Conservation (phyloP, 2,888 invertebrate species). For the Trilocha varians region DNA sequence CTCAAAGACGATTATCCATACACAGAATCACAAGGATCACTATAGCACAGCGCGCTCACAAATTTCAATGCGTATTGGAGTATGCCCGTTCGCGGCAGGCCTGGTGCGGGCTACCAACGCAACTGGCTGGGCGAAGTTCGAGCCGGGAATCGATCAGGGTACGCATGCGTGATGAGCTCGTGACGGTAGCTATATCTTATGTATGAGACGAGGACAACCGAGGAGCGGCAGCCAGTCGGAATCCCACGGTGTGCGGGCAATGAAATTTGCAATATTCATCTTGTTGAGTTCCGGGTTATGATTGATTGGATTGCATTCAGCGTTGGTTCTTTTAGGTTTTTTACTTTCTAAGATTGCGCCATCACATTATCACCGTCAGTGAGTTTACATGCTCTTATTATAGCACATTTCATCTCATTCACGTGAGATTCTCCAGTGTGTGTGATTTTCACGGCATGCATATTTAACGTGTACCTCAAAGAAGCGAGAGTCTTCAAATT, state of each 20-base stretch:
- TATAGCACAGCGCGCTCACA: slow-evolving; percentile 30
- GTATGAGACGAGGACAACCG: slow-evolving; percentile 41
- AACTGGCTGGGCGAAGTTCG: slow-evolving; percentile 55
- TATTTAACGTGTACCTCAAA: not conserved
- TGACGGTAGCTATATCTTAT: slow-evolving; percentile 63
- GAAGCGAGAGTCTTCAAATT: not conserved
- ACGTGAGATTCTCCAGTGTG: not conserved
- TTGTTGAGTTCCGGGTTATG: not conserved
- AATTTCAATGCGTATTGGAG: slow-evolving; percentile 50
- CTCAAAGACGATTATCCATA: not conserved
- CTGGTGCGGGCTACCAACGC: slow-evolving; percentile 25
- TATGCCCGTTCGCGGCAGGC: slow-evolving; percentile 9
- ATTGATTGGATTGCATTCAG: not conserved
- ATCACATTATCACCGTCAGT: not conserved
- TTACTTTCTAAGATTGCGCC: not conserved
- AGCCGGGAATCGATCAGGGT: slow-evolving; percentile 51
- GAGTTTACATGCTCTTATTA: no score
- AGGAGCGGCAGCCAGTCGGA: no score
- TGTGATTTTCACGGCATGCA: not conserved
- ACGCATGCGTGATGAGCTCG: slow-evolving; percentile 54
- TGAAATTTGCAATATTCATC: not conserved
- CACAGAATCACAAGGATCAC: slow-evolving; percentile 19
- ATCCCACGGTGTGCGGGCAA: not conserved
- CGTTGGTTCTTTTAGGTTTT: not conserved
- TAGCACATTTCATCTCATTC: not conserved